Conservation (phyloP, 2,113 vertebrate genomes). For the Halichoeres trimaculatus region DNA sequence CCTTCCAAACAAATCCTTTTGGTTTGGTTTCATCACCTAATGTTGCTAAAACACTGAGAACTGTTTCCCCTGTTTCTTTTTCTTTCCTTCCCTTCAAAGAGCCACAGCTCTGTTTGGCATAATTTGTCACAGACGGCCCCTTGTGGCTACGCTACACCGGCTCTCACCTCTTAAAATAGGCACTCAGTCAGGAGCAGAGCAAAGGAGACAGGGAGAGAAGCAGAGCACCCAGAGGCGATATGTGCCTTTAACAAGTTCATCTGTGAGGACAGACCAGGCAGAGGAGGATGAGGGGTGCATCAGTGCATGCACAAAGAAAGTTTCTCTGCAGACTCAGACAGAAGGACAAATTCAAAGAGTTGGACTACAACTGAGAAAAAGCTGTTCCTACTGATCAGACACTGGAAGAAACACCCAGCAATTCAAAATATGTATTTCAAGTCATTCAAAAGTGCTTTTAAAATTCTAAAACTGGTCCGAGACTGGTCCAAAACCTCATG, state of each 20-base stretch:
- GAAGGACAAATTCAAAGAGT: neutral
- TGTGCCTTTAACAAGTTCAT: slow-evolving; percentile 44
- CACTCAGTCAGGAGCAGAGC: slow-evolving; percentile 41
- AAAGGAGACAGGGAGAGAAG: slow-evolving; percentile 35
- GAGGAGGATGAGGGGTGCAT: neutral
- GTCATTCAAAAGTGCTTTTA: too few species aligned
- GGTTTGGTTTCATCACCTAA: neutral
- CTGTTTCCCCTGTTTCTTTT: neutral
- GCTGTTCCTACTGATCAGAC: neutral
- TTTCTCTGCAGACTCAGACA: neutral
- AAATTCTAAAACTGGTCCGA: too few species aligned
- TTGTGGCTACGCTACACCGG: slow-evolving; percentile 48
- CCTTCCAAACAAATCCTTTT: too few species aligned
- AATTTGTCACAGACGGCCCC: slow-evolving; percentile 55
- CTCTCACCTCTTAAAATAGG: slow-evolving; percentile 72
- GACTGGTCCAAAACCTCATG: too few species aligned
- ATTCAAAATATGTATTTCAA: too few species aligned
- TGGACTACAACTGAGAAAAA: too few species aligned
- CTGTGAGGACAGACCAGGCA: slow-evolving; percentile 1
- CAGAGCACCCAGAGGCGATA: slow-evolving; percentile 37
- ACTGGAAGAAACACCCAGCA: neutral
- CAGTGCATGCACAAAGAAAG: neutral
- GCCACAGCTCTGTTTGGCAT: slow-evolving; percentile 38
- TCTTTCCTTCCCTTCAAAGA: slow-evolving; percentile 35
- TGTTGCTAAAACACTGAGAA: too few species aligned